Percentiles rank a stretch among this genome's conserved stretches.
These are phyloP conservation scores for Drosophila funebris DNA, from an alignment of 1,140 invertebrate species.

Conservation along the genomic window DNA sequence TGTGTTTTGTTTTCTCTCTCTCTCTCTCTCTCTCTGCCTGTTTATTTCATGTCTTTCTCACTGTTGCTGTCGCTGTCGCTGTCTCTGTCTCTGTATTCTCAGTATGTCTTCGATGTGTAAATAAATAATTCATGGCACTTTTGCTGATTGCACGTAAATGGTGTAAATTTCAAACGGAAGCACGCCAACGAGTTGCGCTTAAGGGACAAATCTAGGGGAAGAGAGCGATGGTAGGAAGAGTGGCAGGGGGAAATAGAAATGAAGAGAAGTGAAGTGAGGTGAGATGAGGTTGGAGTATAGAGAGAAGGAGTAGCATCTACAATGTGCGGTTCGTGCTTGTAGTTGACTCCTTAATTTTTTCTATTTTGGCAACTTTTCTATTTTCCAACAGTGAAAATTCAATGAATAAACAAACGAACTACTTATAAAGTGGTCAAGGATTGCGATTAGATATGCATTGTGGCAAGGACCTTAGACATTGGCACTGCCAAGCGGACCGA, in stretches of 20 bases:
- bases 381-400: conserved; percentile 48
- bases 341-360: conserved; percentile 18
- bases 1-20: neutral
- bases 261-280: neutral
- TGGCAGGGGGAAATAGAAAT: neutral
- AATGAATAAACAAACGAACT: conserved; percentile 71
- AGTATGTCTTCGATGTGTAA: conserved; percentile 33
- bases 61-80: neutral
- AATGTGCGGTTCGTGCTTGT: conserved; percentile 31
- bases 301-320: conserved; percentile 17
- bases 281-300: neutral
- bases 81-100: neutral
- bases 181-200: conserved; percentile 29
- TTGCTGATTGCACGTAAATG: conserved; percentile 80
- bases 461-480: conserved; percentile 15
- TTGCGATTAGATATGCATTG: conserved; percentile 30
- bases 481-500: conserved; percentile 34
- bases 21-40: too few relatives aligned
- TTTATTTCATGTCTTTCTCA: too few relatives aligned
- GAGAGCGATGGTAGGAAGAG: too few relatives aligned
- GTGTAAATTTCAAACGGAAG: conserved; percentile 73
- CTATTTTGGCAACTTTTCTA: conserved; percentile 29
- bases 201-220: neutral
- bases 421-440: conserved; percentile 67
- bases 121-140: conserved; percentile 77